Evolutionary conservation across 1,140 invertebrate genomes (phyloP), one percentile per base, ranked within the genome.

Genomic region (Capitella teleta): DNA sequence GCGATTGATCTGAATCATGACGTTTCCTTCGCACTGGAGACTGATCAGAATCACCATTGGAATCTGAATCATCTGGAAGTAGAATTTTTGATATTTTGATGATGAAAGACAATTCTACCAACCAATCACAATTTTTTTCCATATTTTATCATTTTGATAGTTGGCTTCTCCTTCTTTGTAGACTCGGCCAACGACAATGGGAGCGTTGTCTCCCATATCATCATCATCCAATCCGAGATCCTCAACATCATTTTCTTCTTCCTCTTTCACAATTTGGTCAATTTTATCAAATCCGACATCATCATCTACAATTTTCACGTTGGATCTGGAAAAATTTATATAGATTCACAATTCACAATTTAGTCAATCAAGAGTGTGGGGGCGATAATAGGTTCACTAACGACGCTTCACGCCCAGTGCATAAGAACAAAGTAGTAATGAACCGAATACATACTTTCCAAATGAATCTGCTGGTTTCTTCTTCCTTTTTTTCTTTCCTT

Each of bases 211-310:
- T 25, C 79, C 77, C 14, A 82, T 84, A 57, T 86, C 76, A 38
- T 94, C 89, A 70, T 94, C 90, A 40, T 92, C 79, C 52, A 94
- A 78, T 28, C 83, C 88, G n/a, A 84, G 88, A 57, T 94, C 82
- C 66, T 86, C 83, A 5, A 90, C 90, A 0, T 83, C 86, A 73
- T 92, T 86, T 62, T 94, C 89, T 23, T 80, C 80, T 19, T 79
- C 67, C 28, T 79, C 76, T 5, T 86, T 75, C 50, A 86, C 82
- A 38, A 83, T 71, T 57, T 85, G 80, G 52, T 82, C 63, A n/a
- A 84, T 70, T 41, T 79, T 78, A 6, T 76, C 74, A 5, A 84
- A 55, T 61, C 85, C 82, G 25, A 86, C 65, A 62, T 92, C 86
- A 72, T 93, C 87, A 69, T 94, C 90, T 53, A 94, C 85, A 54